Conservation (phyloP, 2,888 invertebrate species). For the Callosobruchus maculatus region DNA sequence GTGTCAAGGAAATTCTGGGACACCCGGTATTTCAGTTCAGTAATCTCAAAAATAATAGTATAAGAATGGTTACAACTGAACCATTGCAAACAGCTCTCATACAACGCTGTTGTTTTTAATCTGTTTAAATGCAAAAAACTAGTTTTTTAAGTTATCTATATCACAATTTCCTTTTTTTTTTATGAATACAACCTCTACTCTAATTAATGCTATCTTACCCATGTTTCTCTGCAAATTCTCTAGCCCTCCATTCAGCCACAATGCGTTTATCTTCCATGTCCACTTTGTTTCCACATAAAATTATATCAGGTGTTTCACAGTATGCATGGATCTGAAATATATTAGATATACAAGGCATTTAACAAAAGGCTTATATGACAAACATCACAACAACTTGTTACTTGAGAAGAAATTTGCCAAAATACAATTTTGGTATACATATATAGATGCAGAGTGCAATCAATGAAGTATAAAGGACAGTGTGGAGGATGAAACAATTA, state of each 20-base stretch:
- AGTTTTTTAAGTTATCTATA: no score
- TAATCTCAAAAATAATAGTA: no score
- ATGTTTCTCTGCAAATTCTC: conserved; percentile 83
- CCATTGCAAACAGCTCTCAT: no score
- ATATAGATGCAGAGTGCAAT: neutral
- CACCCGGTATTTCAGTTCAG: no score
- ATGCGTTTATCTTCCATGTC: conserved; percentile 84
- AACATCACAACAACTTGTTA: neutral
- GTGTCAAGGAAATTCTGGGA: no score
- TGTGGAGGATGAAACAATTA: neutral
- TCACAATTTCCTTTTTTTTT: no score
- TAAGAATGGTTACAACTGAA: no score
- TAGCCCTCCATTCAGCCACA: conserved; percentile 72
- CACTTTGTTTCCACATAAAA: conserved; percentile 93
- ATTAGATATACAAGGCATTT: neutral
- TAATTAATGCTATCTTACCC: conserved; percentile 41
- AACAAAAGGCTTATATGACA: neutral
- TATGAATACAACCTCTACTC: neutral
- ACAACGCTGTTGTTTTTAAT: no score
- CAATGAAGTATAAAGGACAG: neutral
- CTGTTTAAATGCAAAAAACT: no score
- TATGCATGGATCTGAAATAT: conserved; percentile 75
- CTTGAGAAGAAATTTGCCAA: neutral
- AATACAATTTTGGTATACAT: neutral
- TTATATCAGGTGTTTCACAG: conserved; percentile 87